Conservation (phyloP, 2,888 invertebrate genomes). For the Plemyria rubiginata region DNA sequence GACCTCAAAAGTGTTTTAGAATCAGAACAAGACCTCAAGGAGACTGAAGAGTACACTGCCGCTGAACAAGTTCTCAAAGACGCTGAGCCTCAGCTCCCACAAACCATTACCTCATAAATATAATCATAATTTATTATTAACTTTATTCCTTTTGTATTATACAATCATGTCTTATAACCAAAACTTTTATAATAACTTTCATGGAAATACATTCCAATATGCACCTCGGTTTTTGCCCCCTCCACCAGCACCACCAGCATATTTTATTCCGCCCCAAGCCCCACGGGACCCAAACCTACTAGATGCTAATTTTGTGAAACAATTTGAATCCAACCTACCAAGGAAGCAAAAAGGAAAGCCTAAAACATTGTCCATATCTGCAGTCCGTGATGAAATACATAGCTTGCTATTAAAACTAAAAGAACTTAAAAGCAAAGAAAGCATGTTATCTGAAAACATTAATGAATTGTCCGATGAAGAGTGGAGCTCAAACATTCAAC, state of each 20-base stretch:
- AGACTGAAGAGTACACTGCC: slow-evolving; percentile 87
- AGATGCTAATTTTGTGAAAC: slow-evolving; percentile 63
- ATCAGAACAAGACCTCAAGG: slow-evolving; percentile 91
- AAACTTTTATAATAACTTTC: slow-evolving; percentile 68
- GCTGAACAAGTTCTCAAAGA: slow-evolving; percentile 89
- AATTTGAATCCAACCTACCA: slow-evolving; percentile 49
- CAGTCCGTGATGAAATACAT: slow-evolving; percentile 53
- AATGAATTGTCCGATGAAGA: slow-evolving; percentile 75
- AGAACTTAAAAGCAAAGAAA: slow-evolving; percentile 61
- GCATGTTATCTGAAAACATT: slow-evolving; percentile 71
- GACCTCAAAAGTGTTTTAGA: slow-evolving; percentile 90
- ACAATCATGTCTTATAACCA: slow-evolving; percentile 76
- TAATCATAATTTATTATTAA: slow-evolving; percentile 45
- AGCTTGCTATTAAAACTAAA: slow-evolving; percentile 50
- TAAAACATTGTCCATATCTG: slow-evolving; percentile 50
- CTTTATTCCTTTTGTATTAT: slow-evolving; percentile 55
- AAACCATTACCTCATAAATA: slow-evolving; percentile 56
- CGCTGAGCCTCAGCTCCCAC: slow-evolving; percentile 85
- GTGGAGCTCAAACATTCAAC: slow-evolving; percentile 82
- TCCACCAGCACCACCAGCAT: slow-evolving; percentile 54
- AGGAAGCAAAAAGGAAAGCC: slow-evolving; percentile 14
- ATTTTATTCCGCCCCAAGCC: slow-evolving; percentile 47
- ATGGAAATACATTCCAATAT: slow-evolving; percentile 72
- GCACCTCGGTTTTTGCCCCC: slow-evolving; percentile 48
- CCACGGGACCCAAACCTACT: slow-evolving; percentile 35